Conservation (phyloP, 92 coral and sea anemone genomes). For the Galaxea fascicularis region DNA sequence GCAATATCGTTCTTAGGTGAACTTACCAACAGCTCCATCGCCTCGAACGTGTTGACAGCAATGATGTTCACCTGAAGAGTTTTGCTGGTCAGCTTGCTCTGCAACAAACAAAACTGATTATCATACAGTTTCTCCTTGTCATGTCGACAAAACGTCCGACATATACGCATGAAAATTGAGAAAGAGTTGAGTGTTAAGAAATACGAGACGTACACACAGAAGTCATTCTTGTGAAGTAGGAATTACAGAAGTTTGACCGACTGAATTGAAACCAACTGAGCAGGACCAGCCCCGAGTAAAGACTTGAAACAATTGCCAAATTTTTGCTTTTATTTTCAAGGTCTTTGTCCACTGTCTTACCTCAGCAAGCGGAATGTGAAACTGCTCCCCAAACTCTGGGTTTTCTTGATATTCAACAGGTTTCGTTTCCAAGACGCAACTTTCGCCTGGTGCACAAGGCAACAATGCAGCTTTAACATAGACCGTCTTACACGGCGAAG, state of each 20-base stretch:
- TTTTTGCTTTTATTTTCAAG: too few relatives aligned
- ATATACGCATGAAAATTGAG: background rate
- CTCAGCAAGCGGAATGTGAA: slow-evolving; percentile 90
- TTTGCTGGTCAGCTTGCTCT: slow-evolving; percentile 87
- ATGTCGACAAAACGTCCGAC: background rate
- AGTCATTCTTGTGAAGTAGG: too few relatives aligned
- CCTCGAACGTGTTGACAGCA: slow-evolving; percentile 70
- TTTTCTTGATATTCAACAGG: slow-evolving; percentile 78
- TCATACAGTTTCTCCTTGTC: background rate
- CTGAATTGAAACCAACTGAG: too few relatives aligned
- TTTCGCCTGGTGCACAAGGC: slow-evolving; percentile 70
- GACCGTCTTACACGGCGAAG: slow-evolving; percentile 69
- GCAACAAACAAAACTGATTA: slow-evolving; percentile 18
- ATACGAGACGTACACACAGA: too few relatives aligned
- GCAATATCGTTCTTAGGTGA: background rate
- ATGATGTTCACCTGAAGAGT: slow-evolving; percentile 85
- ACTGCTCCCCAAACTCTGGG: slow-evolving; percentile 88
- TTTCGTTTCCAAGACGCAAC: slow-evolving; percentile 78
- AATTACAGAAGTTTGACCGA: too few relatives aligned
- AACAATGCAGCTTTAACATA: slow-evolving; percentile 68
- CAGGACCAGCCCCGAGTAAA: too few relatives aligned
- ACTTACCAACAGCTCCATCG: slow-evolving; percentile 88
- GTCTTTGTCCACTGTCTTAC: slow-evolving; percentile 51
- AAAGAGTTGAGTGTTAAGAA: background rate
- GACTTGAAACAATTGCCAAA: too few relatives aligned